Evolutionary conservation across 2,797 vertebrate genomes (phyloP).

Genomic region (Sorex maritimensis): DNA sequence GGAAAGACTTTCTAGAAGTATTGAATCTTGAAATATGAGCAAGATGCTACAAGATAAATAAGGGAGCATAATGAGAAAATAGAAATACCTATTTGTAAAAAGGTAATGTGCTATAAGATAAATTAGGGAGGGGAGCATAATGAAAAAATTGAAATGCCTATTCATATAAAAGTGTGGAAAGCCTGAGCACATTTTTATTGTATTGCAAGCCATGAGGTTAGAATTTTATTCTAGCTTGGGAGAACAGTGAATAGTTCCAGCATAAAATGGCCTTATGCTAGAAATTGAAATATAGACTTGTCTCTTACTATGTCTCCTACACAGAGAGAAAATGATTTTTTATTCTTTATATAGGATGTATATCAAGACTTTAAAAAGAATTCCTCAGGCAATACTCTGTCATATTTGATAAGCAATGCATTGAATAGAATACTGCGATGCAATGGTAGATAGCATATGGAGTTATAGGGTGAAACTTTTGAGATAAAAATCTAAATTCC

Average conservation of each 20-base stretch:
- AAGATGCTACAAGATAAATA: neutral
- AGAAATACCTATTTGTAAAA: neutral
- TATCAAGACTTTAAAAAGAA: neutral
- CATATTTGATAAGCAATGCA: neutral
- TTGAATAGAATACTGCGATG: neutral
- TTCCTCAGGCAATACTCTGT: neutral
- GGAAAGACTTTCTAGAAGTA: neutral
- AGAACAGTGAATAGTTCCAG: slow-evolving; percentile 5
- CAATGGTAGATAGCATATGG: neutral
- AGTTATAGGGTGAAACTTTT: neutral
- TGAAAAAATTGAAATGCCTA: neutral
- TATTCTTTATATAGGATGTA: neutral
- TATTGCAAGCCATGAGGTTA: neutral
- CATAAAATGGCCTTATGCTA: slow-evolving; percentile 6
- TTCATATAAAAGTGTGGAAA: neutral
- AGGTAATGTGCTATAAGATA: neutral
- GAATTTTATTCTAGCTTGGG: neutral
- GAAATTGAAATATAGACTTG: neutral
- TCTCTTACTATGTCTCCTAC: neutral
- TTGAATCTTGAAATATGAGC: neutral
- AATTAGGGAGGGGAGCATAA: neutral
- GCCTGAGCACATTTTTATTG: neutral
- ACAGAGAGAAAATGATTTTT: neutral
- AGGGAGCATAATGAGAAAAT: neutral
- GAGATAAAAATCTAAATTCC: neutral